These are phyloP conservation scores for Morbakka virulenta DNA, from an alignment of 30 jellyfish, hydroid and myxozoan genomes.

Conservation along the genomic window DNA sequence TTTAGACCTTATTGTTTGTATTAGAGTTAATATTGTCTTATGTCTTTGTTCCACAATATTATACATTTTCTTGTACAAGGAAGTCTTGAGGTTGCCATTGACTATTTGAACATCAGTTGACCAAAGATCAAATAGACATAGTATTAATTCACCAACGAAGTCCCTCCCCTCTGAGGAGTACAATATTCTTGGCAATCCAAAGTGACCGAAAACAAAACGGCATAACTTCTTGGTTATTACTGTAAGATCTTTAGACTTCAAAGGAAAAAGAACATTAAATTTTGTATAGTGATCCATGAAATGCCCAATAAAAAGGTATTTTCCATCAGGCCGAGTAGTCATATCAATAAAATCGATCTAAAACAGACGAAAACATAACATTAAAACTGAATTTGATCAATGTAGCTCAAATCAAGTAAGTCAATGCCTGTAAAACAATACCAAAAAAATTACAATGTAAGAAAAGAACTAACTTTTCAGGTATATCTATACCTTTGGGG, in stretches of 20 bases:
- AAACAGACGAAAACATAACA: background rate
- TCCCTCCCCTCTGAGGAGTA: conserved; percentile 74
- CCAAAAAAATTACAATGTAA: background rate
- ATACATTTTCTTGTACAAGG: conserved; percentile 35
- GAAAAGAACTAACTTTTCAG: no score
- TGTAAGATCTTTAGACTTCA: conserved; percentile 64
- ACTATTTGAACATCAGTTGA: conserved; percentile 85
- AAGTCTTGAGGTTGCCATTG: conserved; percentile 85
- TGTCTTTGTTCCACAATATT: conserved; percentile 77
- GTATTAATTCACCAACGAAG: conserved; percentile 65
- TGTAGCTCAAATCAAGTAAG: background rate
- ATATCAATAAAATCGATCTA: conserved; percentile 87
- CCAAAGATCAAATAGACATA: conserved; percentile 78
- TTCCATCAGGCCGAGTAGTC: conserved; percentile 84
- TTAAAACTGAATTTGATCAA: background rate
- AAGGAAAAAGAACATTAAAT: conserved; percentile 82
- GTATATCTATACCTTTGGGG: no score
- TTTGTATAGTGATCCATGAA: conserved; percentile 89
- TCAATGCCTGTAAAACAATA: background rate
- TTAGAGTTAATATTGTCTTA: conserved; percentile 69
- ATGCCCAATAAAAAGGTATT: conserved; percentile 77
- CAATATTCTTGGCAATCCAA: conserved; percentile 82
- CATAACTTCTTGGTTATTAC: conserved; percentile 82
- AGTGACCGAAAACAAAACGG: conserved; percentile 82
- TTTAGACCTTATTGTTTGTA: conserved; percentile 79